Conservation (phyloP, 2,888 invertebrate species). For the Iphiclides podalirius region DNA sequence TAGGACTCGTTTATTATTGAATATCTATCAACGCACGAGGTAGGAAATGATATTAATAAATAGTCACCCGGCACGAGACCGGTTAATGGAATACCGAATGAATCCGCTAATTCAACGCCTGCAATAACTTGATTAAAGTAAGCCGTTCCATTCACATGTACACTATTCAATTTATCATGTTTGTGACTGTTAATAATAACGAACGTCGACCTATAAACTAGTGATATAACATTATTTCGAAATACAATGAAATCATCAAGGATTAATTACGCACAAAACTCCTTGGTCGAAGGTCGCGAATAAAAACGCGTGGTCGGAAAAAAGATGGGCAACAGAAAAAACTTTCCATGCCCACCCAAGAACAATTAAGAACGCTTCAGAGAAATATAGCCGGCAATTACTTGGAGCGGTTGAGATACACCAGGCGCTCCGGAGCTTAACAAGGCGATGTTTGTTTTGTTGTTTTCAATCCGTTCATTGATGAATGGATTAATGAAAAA, state of each 20-base stretch:
- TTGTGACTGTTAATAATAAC: neutral
- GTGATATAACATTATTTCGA: neutral
- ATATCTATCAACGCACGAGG: conserved; percentile 10
- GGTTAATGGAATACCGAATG: conserved; percentile 18
- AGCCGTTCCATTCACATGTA: too few relatives aligned
- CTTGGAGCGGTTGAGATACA: neutral
- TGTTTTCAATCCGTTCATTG: conserved; percentile 13
- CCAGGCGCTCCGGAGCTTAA: neutral
- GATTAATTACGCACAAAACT: conserved; percentile 3
- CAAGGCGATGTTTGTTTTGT: conserved; percentile 5
- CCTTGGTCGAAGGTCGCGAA: too few relatives aligned
- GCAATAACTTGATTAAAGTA: too few relatives aligned
- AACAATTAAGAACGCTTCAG: conserved; percentile 14
- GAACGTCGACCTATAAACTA: too few relatives aligned
- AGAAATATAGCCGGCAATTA: conserved; percentile 12
- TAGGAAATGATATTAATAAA: conserved; percentile 24
- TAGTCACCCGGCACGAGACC: conserved; percentile 14
- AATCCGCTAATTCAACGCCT: conserved; percentile 16
- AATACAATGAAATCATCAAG: neutral
- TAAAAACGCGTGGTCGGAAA: neutral
- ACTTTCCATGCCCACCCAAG: neutral
- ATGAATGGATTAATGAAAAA: conserved; percentile 13
- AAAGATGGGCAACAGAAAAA: neutral
- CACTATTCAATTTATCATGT: too few relatives aligned
- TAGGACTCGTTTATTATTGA: conserved; percentile 17